Evolutionary conservation across 2,797 vertebrate genomes (phyloP).

Genomic region (Sebastes nivosus): DNA sequence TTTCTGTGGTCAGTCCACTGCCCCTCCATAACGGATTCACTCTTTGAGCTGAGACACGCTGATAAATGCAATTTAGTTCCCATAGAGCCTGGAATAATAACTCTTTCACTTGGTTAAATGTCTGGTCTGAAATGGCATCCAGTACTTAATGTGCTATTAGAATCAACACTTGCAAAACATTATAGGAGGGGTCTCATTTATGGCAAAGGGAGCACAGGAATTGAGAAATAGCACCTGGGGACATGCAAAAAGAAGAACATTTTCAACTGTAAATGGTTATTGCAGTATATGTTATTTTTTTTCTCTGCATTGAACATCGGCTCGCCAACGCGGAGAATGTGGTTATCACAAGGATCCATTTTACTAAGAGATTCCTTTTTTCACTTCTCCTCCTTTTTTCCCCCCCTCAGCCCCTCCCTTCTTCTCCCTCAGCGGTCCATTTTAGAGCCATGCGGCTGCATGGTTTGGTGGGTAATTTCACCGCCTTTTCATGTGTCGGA

Average conservation of each 20-base stretch:
- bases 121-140: constrained; percentile 54
- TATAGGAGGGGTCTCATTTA: constrained; percentile 22
- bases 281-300: constrained; percentile 40
- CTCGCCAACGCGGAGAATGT: constrained; percentile 27
- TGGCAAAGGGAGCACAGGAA: constrained; percentile 6
- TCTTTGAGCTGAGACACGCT: constrained; percentile 26
- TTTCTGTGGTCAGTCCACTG: constrained; percentile 20
- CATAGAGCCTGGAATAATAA: constrained; percentile 46
- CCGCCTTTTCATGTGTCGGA: constrained; percentile 82
- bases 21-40: constrained; percentile 29
- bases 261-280: constrained; percentile 43
- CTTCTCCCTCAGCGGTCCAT: constrained; percentile 72
- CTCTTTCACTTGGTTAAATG: constrained; percentile 56
- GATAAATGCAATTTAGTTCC: constrained; percentile 62
- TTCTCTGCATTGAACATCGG: constrained; percentile 18
- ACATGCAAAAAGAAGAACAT: constrained; percentile 30
- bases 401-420: constrained; percentile 55
- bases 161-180: constrained; percentile 60
- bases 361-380: constrained; percentile 68
- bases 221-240: constrained; percentile 16
- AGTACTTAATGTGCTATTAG: constrained; percentile 44
- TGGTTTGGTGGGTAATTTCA: constrained; percentile 80
- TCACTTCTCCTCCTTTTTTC: constrained; percentile 48
- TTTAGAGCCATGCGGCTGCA: constrained; percentile 72
- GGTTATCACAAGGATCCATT: constrained; percentile 76